A percentile compares a stretch with the other conserved stretches of the same genome.
Conservation (phyloP, 2,113 vertebrate species). For the Grallaria varia region DNA sequence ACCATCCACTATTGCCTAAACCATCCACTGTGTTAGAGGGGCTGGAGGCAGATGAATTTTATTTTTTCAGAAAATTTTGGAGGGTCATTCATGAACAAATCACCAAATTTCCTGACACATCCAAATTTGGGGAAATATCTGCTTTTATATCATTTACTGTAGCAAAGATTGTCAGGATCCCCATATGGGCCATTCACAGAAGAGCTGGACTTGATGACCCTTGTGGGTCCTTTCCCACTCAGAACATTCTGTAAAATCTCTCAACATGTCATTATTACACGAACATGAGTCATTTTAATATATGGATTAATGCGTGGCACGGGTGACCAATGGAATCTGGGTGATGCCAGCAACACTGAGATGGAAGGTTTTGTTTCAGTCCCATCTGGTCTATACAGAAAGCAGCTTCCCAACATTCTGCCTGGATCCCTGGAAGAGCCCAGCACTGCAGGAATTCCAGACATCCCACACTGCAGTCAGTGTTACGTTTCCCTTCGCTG, state of each 20-base stretch:
- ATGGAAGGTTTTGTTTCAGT: background rate
- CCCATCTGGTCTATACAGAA: background rate
- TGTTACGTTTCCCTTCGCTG: background rate
- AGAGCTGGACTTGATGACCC: background rate
- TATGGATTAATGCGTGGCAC: accelerated
- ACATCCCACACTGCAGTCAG: background rate
- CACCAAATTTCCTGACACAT: background rate
- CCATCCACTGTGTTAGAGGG: background rate
- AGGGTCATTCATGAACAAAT: background rate
- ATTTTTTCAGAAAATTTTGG: background rate
- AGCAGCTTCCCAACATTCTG: background rate
- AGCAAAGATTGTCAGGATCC: background rate
- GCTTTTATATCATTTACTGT: background rate
- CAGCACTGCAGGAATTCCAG: background rate
- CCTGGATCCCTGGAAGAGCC: background rate
- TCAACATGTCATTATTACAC: accelerated
- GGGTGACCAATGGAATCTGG: accelerated
- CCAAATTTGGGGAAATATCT: background rate
- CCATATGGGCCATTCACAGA: background rate
- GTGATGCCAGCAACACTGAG: background rate
- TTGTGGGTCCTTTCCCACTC: background rate
- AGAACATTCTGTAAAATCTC: background rate
- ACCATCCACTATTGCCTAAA: background rate
- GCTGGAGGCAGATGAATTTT: background rate
- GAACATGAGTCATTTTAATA: background rate